Conservation (phyloP, 2,888 invertebrate species). For the Tachystola acroxantha region DNA sequence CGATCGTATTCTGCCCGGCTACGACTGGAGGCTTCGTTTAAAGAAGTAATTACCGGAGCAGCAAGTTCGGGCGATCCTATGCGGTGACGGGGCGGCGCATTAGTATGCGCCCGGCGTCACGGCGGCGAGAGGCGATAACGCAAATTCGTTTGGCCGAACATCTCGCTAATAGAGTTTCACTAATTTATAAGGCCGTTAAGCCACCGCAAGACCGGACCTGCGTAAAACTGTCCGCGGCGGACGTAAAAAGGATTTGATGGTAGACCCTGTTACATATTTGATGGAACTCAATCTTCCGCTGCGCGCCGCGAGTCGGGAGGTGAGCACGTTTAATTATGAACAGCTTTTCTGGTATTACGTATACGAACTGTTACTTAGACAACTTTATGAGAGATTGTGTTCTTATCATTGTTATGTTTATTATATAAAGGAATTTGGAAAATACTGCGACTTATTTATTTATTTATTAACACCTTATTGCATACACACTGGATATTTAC, state of each 20-base stretch:
- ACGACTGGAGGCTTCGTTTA: slow-evolving; percentile 51
- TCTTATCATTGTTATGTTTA: no score
- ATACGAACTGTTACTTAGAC: slow-evolving; percentile 42
- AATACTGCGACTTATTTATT: no score
- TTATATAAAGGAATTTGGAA: no score
- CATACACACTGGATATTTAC: no score
- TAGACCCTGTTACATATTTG: slow-evolving; percentile 66
- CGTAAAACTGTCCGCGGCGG: slow-evolving; percentile 64
- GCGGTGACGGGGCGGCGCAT: slow-evolving; percentile 22
- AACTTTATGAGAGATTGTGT: slow-evolving; percentile 24
- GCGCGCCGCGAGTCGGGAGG: slow-evolving; percentile 33
- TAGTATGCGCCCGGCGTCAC: slow-evolving; percentile 66
- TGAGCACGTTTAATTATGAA: slow-evolving; percentile 61
- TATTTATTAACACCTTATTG: no score
- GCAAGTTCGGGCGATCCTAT: slow-evolving; percentile 54
- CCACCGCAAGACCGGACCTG: slow-evolving; percentile 46
- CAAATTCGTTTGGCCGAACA: slow-evolving; percentile 76
- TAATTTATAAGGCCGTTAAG: slow-evolving; percentile 76
- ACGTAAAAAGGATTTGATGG: slow-evolving; percentile 70
- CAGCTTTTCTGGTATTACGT: slow-evolving; percentile 42
- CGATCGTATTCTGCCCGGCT: slow-evolving; percentile 48
- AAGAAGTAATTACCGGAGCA: slow-evolving; percentile 73
- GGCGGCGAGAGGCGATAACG: slow-evolving; percentile 69
- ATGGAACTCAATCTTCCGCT: slow-evolving; percentile 56
- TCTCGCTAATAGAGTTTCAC: slow-evolving; percentile 77